Conservation (phyloP, 2,888 invertebrate genomes). For the Camptogramma bilineatum region DNA sequence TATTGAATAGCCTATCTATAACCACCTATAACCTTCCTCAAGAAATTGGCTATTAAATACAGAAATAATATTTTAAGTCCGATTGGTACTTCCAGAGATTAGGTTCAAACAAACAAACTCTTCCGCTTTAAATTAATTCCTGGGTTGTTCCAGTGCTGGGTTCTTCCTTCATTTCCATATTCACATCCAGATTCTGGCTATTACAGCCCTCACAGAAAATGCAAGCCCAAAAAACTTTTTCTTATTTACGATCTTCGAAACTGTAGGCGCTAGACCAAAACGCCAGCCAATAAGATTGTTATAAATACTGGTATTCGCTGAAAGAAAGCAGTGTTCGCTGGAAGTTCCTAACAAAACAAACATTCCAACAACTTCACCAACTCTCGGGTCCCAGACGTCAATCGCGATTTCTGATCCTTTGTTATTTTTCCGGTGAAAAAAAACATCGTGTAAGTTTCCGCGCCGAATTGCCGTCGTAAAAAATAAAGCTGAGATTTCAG, state of each 20-base stretch:
- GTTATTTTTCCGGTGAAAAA: conserved; percentile 38
- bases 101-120: too few species aligned
- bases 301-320: neutral
- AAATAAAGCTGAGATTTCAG: conserved; percentile 38
- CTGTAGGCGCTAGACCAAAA: neutral
- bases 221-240: neutral
- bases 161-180: too few species aligned
- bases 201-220: neutral
- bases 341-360: conserved; percentile 36
- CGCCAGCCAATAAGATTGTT: neutral
- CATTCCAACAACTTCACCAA: conserved; percentile 40
- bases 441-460: conserved; percentile 42
- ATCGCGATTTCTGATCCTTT: conserved; percentile 42
- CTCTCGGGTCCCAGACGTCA: conserved; percentile 39
- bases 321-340: neutral
- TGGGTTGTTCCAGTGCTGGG: too few species aligned
- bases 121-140: too few species aligned
- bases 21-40: too few species aligned
- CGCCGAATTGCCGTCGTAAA: conserved; percentile 39
- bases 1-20: too few species aligned
- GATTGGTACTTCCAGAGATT: too few species aligned
- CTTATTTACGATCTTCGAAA: neutral
- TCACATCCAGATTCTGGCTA: too few species aligned
- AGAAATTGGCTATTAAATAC: too few species aligned
- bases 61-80: too few species aligned